phyloP scores from a whole-genome alignment of 2,888 invertebrate genomes.

The Sabatieria punctata region DNA sequence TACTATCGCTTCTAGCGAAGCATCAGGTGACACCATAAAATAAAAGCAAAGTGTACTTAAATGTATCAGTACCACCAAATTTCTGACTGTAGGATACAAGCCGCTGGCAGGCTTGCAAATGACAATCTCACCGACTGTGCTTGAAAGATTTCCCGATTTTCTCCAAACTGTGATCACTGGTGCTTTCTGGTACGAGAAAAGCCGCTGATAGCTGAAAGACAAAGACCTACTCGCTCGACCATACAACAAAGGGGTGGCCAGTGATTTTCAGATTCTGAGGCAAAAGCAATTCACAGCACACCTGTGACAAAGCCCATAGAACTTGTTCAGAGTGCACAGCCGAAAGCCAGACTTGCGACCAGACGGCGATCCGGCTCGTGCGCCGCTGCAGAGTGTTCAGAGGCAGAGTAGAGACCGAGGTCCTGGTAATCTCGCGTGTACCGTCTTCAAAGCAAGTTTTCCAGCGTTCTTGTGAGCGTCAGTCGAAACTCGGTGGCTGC shows the following conservation, averaged over 20 bases:
- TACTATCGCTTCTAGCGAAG: too few relatives aligned
- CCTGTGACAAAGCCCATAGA: slow-evolving; percentile 59
- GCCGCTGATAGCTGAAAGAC: slow-evolving; percentile 67
- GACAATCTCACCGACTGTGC: slow-evolving; percentile 60
- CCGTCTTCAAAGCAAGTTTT: slow-evolving; percentile 66
- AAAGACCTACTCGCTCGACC: too few relatives aligned
- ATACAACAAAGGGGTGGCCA: too few relatives aligned
- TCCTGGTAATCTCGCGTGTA: slow-evolving; percentile 75
- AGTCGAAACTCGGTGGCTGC: neutral
- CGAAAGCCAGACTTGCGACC: slow-evolving; percentile 42
- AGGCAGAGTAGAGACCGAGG: slow-evolving; percentile 52
- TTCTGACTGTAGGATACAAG: too few relatives aligned
- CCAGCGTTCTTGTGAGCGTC: slow-evolving; percentile 49
- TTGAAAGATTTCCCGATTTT: slow-evolving; percentile 72
- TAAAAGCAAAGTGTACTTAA: too few relatives aligned
- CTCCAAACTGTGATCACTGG: slow-evolving; percentile 73
- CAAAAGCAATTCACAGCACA: slow-evolving; percentile 15
- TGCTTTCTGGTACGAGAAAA: slow-evolving; percentile 63
- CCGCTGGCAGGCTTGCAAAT: too few relatives aligned
- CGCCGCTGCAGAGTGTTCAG: slow-evolving; percentile 26
- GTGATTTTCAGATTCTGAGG: too few relatives aligned
- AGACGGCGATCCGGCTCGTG: slow-evolving; percentile 41
- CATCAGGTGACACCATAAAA: too few relatives aligned
- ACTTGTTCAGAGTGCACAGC: slow-evolving; percentile 64
- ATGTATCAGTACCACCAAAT: too few relatives aligned